Evolutionary conservation across 1,140 invertebrate genomes (phyloP), one percentile per base, ranked within the genome.

Genomic region (Drosophila ananassae): DNA sequence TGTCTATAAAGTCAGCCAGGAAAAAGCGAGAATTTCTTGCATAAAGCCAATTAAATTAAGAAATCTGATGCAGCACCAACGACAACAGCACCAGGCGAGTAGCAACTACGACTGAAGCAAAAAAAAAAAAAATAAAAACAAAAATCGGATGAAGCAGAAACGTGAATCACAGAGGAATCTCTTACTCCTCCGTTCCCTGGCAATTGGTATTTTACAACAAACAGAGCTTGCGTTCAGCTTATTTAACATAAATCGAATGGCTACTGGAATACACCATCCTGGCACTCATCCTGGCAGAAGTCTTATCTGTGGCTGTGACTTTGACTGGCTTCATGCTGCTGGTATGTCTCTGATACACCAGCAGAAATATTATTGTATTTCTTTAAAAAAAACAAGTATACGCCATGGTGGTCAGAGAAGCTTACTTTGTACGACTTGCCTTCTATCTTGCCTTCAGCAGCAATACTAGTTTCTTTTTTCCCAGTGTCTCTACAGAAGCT

Each of bases 11-110:
- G 53, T 37, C 55, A 52, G 48, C 13, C 46, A 37, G 60, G 48
- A 51, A 62, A 63, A 56, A 48, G 53, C 52, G 61, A 76, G 83
- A 87, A 83, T 79, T 79, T 53, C 83, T 89, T 89, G 83, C 83
- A 89, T 89, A 89, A 79, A 89, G 83, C 83, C 83, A 89, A 89
- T 89, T 89, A 89, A 89, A 89, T 89, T 89, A 89, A 89, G 83
- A 89, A 89, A 89, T 89, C 83, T 89, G 83, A 89, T 89, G 76
- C 83, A 89, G 73, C 52, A 57, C 55, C 72, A 37, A 60, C 73
- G 67, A 77, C 66, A 77, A 64, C 58, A 71, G 48, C 73, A 76
- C 44, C 13, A 24, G 44, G 46, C 21, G 47, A 61, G 25, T 58
- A 21, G 2, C 67, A 48, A 46, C 13, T 13, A 13, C n/a, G 13